Conservation (phyloP, 2,797 vertebrate genomes). For the Rhinichthys osculus region DNA sequence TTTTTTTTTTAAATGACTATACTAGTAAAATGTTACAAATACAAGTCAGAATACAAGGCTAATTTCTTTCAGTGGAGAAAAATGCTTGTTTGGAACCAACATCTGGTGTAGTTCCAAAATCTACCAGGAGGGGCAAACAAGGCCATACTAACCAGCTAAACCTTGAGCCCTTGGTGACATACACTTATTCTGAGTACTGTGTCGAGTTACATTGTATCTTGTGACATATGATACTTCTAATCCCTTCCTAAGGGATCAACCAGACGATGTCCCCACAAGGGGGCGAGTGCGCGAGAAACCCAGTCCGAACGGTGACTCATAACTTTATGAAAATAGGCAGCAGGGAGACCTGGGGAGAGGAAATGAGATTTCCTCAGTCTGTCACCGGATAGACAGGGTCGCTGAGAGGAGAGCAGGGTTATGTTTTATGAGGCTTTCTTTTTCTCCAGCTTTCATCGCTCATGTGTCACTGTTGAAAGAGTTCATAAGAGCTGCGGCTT, state of each 20-base stretch:
- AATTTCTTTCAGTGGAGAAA: not conserved
- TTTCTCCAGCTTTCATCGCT: slow-evolving; percentile 59
- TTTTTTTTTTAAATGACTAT: not conserved
- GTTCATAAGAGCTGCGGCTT: slow-evolving; percentile 47
- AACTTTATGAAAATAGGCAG: slow-evolving; percentile 59
- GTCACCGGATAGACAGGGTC: slow-evolving; percentile 60
- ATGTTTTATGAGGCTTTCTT: slow-evolving; percentile 58
- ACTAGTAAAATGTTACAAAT: not conserved
- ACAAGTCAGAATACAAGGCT: not conserved
- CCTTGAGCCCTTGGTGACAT: slow-evolving; percentile 1
- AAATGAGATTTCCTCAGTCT: slow-evolving; percentile 64
- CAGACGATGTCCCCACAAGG: slow-evolving; percentile 37
- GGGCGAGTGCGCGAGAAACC: slow-evolving; percentile 37
- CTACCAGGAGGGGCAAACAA: not conserved
- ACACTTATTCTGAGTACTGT: not conserved
- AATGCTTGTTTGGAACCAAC: not conserved
- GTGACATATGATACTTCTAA: slow-evolving; percentile 21
- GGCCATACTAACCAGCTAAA: slow-evolving; percentile 7
- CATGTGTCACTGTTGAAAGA: slow-evolving; percentile 47
- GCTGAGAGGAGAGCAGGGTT: slow-evolving; percentile 36
- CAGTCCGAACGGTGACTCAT: slow-evolving; percentile 56
- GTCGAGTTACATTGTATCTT: slow-evolving; percentile 7
- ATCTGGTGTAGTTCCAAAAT: slow-evolving; percentile 1
- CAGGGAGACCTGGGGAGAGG: slow-evolving; percentile 53
- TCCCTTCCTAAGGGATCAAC: slow-evolving; percentile 24